Percentiles rank a stretch among this genome's conserved stretches.
Evolutionary conservation across 2,888 invertebrate species (phyloP).

Genomic region (Drosophila histrio): DNA sequence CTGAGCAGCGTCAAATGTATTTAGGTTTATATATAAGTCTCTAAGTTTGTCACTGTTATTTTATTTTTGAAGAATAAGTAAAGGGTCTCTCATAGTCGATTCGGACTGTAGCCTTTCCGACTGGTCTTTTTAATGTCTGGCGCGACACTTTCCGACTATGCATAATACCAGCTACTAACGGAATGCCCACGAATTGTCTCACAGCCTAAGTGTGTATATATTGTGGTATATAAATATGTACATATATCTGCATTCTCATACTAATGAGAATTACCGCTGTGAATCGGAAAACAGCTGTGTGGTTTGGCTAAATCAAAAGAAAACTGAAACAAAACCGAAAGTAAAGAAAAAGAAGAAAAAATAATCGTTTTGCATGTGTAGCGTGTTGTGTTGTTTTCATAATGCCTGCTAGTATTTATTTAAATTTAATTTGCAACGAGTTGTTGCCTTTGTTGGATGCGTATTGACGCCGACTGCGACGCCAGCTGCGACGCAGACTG

Average conservation of each 20-base stretch:
- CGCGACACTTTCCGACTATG: slow-evolving; percentile 28
- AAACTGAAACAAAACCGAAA: slow-evolving; percentile 30
- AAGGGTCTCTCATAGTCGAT: no score
- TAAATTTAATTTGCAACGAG: slow-evolving; percentile 49
- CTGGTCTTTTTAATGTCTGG: slow-evolving; percentile 14
- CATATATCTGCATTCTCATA: slow-evolving; percentile 6
- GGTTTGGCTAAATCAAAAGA: slow-evolving; percentile 41
- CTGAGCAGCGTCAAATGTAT: no score
- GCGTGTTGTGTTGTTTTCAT: slow-evolving; percentile 26
- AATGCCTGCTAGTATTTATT: slow-evolving; percentile 46
- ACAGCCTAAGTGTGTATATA: background rate
- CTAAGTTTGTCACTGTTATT: no score
- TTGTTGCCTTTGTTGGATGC: slow-evolving; percentile 21
- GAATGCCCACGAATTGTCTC: slow-evolving; percentile 16
- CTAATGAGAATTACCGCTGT: slow-evolving; percentile 42
- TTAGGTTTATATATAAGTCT: no score
- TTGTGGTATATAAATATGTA: background rate
- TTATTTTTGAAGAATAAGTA: no score
- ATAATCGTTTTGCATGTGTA: slow-evolving; percentile 1
- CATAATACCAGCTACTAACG: slow-evolving; percentile 30
- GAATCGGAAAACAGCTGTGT: slow-evolving; percentile 58
- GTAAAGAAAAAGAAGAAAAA: background rate
- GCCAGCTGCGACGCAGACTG: slow-evolving; percentile 24
- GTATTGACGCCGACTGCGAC: slow-evolving; percentile 9
- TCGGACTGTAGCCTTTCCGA: no score